phyloP scores from a whole-genome alignment of 2,888 invertebrate genomes.

The Calliphora vomitoria region DNA sequence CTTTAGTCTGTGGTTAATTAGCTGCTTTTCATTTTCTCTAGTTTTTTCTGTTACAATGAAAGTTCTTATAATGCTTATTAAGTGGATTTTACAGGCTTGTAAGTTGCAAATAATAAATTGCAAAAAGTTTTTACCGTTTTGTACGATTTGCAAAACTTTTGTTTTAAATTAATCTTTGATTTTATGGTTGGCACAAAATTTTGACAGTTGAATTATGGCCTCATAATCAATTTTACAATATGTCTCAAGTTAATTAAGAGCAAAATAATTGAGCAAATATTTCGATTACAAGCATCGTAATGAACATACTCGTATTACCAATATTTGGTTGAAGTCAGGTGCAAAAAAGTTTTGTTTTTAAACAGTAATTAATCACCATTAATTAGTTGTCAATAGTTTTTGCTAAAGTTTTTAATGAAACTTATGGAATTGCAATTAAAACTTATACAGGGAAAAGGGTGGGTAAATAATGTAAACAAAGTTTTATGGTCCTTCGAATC shows the following conservation, averaged over 20 bases:
- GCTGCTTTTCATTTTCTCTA: conserved; percentile 24
- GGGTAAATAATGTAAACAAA: too few species aligned
- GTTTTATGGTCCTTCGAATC: too few species aligned
- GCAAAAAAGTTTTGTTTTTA: too few species aligned
- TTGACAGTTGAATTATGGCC: conserved; percentile 9
- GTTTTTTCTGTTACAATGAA: conserved; percentile 10
- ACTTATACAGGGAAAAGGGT: too few species aligned
- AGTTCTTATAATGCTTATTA: conserved; percentile 30
- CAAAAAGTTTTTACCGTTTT: conserved; percentile 40
- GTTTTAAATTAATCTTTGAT: conserved; percentile 49
- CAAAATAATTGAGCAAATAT: neutral
- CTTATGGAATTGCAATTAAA: too few species aligned
- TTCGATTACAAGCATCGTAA: too few species aligned
- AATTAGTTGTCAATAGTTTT: too few species aligned
- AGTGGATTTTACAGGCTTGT: conserved; percentile 35
- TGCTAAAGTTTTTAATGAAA: too few species aligned
- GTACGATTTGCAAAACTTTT: conserved; percentile 28
- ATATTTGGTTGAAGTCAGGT: too few species aligned
- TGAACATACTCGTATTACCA: too few species aligned
- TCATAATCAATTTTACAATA: conserved; percentile 42
- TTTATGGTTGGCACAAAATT: neutral
- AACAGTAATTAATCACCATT: too few species aligned
- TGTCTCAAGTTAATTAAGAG: conserved; percentile 26
- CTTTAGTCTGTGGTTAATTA: conserved; percentile 67
- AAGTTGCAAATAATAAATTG: conserved; percentile 57